Conservation (phyloP, 2,113 vertebrate genomes). For the Onychostoma macrolepis region DNA sequence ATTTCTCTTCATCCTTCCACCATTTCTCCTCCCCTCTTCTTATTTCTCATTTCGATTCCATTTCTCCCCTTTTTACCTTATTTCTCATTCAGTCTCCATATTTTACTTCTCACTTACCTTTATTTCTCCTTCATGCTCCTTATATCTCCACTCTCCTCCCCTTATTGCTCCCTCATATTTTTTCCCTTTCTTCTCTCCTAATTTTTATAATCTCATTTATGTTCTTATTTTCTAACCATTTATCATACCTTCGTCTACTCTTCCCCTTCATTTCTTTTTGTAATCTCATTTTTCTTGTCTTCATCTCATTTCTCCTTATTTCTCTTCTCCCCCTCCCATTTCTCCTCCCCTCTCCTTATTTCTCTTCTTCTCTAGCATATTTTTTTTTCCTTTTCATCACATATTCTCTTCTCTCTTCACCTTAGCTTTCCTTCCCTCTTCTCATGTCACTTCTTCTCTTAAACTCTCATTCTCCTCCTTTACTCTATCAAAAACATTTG, state of each 20-base stretch:
- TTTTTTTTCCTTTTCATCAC: neutral
- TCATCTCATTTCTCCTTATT: neutral
- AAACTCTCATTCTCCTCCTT: neutral
- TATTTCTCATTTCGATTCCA: neutral
- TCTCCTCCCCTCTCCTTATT: neutral
- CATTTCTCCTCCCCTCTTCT: slow-evolving; percentile 50
- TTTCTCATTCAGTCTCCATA: neutral
- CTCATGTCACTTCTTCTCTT: neutral
- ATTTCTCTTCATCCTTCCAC: slow-evolving; percentile 48
- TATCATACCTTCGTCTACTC: neutral
- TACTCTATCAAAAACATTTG: neutral
- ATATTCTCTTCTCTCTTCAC: neutral
- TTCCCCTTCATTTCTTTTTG: neutral
- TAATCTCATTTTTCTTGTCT: neutral
- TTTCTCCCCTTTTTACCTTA: neutral
- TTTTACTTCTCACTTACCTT: neutral
- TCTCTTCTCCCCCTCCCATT: neutral
- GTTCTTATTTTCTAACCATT: neutral
- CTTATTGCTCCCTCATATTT: neutral
- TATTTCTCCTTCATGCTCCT: neutral
- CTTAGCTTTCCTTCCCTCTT: neutral
- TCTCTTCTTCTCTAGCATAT: neutral
- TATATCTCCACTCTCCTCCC: neutral
- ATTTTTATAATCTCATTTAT: neutral
- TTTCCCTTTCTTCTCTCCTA: neutral